A percentile compares a stretch with the other conserved stretches of the same genome.
Evolutionary conservation across 2,113 vertebrate genomes (phyloP).

Genomic region (Cyprinodon tularosa): DNA sequence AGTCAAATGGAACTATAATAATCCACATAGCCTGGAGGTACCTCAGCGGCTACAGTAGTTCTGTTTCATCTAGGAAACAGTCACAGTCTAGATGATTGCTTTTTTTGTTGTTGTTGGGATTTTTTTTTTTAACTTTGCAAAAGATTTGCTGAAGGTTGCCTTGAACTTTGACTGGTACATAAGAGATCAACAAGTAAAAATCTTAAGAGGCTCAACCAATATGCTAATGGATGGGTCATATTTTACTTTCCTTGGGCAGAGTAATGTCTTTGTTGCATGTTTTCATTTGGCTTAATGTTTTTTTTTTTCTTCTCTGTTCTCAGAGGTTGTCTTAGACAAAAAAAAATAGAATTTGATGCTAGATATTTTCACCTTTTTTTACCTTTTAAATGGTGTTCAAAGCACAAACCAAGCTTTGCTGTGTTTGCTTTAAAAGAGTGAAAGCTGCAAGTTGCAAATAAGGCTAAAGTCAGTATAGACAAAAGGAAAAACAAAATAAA

Average conservation of each 20-base stretch:
- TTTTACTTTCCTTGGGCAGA: background rate
- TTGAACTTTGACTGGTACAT: constrained; percentile 4
- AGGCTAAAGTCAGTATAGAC: background rate
- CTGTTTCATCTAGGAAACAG: constrained; percentile 18
- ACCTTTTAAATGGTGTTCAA: background rate
- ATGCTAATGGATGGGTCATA: background rate
- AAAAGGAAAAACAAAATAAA: background rate
- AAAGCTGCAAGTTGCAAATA: background rate
- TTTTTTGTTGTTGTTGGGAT: no score
- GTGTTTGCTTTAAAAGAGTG: constrained; percentile 6
- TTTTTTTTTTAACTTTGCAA: background rate
- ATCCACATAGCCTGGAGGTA: constrained; percentile 31
- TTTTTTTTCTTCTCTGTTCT: constrained; percentile 22
- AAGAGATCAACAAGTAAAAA: constrained; percentile 16
- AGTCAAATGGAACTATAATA: constrained; percentile 33
- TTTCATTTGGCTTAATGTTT: constrained; percentile 8
- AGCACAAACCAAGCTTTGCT: constrained; percentile 7
- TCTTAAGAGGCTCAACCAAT: constrained; percentile 2
- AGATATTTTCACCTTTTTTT: constrained; percentile 2
- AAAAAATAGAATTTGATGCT: background rate
- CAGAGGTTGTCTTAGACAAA: background rate
- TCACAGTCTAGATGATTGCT: background rate
- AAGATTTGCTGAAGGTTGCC: background rate
- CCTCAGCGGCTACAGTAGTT: constrained; percentile 13
- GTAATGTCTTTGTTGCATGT: background rate